phyloP scores from a whole-genome alignment of 2,113 vertebrate species.

The Gorsachius goisagi region DNA sequence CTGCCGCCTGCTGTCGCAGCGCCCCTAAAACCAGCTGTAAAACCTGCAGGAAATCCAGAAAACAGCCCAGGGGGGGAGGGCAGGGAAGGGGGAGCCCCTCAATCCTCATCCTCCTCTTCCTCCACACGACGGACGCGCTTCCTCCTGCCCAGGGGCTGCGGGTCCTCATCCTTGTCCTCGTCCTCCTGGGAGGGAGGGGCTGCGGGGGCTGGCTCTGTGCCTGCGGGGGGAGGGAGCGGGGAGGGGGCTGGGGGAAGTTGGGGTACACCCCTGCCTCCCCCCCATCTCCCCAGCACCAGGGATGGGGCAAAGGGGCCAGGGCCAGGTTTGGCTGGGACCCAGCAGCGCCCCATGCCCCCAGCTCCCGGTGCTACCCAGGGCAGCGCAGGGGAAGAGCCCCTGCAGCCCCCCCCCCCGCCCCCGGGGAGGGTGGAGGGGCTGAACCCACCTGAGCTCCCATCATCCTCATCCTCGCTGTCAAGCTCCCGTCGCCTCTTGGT shows the following conservation, averaged over 20 bases:
- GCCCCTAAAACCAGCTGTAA: not conserved
- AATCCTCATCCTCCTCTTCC: not conserved
- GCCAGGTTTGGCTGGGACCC: too few species aligned
- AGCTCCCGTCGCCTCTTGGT: constrained; percentile 78
- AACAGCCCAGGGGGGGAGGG: not conserved
- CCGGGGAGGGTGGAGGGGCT: too few species aligned
- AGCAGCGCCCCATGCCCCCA: too few species aligned
- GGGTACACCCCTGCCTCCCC: too few species aligned
- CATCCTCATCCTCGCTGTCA: constrained; percentile 73
- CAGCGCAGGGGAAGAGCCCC: too few species aligned
- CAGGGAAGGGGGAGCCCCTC: not conserved
- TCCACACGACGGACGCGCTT: not conserved
- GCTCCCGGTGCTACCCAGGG: too few species aligned
- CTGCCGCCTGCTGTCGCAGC: not conserved
- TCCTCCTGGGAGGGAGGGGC: not conserved
- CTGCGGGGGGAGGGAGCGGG: too few species aligned
- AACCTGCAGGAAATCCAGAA: not conserved
- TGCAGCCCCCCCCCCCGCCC: too few species aligned
- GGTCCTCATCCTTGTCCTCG: not conserved
- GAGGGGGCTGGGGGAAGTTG: too few species aligned
- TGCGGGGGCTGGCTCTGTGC: too few species aligned
- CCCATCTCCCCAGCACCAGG: too few species aligned
- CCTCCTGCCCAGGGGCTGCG: not conserved
- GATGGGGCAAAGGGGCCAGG: too few species aligned
- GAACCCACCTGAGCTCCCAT: constrained; percentile 6